These are phyloP conservation scores for Trachymyrmex septentrionalis DNA, from an alignment of 1,140 invertebrate species.

Conservation along the genomic window DNA sequence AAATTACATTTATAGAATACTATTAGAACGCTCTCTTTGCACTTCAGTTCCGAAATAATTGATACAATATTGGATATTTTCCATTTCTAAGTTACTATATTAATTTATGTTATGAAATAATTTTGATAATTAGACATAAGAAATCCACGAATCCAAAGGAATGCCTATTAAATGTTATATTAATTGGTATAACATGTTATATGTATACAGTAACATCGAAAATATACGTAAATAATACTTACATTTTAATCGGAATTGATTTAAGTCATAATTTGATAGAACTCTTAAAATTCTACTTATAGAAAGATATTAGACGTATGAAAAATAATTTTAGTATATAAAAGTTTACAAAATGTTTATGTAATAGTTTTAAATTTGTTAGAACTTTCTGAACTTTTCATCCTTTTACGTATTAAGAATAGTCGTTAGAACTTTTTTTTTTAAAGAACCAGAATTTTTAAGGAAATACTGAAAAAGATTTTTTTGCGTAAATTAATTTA, in stretches of 20 bases:
- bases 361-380: background rate
- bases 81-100: background rate
- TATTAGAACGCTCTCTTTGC: constrained; percentile 17
- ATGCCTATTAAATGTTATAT: background rate
- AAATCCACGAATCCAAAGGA: background rate
- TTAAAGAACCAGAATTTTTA: background rate
- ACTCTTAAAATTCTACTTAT: background rate
- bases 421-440: background rate
- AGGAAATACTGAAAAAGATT: background rate
- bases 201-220: too few species aligned
- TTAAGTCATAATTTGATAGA: background rate
- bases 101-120: background rate
- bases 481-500: constrained; percentile 13
- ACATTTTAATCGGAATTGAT: background rate
- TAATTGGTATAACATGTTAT: background rate
- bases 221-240: background rate
- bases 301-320: background rate
- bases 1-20: background rate
- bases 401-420: background rate
- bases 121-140: background rate
- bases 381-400: background rate
- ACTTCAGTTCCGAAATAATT: background rate
- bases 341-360: background rate
- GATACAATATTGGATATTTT: background rate
- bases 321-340: background rate